Conservation (phyloP, 2,888 invertebrate species). For the Eumacrocentrus americanus region DNA sequence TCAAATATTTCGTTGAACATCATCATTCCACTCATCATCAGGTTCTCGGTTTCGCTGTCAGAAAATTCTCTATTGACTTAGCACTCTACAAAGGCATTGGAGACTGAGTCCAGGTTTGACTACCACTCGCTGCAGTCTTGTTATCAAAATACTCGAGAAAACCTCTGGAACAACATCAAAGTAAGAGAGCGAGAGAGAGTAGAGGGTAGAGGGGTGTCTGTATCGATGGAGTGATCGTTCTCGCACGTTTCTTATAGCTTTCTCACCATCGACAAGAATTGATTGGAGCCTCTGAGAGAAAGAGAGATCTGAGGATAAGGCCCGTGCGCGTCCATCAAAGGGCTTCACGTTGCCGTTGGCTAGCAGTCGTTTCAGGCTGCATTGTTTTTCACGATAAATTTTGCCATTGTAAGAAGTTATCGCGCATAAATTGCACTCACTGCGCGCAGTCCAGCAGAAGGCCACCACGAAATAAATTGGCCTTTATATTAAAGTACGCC, state of each 20-base stretch:
- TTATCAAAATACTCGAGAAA: conserved; percentile 45
- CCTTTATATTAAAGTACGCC: conserved; percentile 55
- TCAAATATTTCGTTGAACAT: not conserved
- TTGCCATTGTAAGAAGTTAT: conserved; percentile 46
- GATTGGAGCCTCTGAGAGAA: conserved; percentile 19
- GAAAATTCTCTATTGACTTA: conserved; percentile 42
- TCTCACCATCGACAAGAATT: conserved; percentile 30
- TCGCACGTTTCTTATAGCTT: not conserved
- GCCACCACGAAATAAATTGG: conserved; percentile 49
- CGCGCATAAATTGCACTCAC: conserved; percentile 49
- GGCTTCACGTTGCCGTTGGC: not conserved
- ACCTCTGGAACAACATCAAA: too few species aligned
- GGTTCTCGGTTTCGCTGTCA: too few species aligned
- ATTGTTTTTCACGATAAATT: conserved; percentile 53
- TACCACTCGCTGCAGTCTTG: conserved; percentile 48
- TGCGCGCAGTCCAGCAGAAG: conserved; percentile 19
- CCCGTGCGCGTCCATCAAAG: conserved; percentile 7
- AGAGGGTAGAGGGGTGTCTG: not conserved
- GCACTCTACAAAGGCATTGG: conserved; percentile 43
- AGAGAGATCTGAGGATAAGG: not conserved
- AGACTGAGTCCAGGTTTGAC: conserved; percentile 39
- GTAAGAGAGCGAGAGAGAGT: too few species aligned
- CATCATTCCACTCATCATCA: too few species aligned
- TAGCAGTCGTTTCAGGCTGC: conserved; percentile 33
- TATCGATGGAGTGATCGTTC: not conserved